Base-by-base conservation (phyloP, 2,888 invertebrate genomes). In the Digitonthophagus gazella region DNA sequence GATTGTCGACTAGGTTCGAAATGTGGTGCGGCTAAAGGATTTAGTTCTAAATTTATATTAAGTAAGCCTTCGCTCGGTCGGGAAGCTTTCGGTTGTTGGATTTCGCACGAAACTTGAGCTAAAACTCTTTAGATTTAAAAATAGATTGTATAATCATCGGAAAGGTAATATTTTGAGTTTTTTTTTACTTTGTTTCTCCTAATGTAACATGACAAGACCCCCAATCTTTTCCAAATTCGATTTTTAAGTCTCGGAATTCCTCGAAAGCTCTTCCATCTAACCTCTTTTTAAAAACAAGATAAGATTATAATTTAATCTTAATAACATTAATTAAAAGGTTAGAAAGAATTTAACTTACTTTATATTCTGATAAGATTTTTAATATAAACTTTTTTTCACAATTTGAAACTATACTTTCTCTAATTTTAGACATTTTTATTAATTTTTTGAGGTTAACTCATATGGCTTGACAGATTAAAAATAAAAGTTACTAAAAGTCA, bases 21-120 rank as follows among this genome's bases (percentile, higher is more conserved):
- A 77, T 93, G 90, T 1, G 93, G 91, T 1, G 93, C 91, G 0
- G 94, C 95, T 89, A 96, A 90, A 1, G 94, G 91, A 74, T 91
- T 91, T 58, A 97, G 84, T 80, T 97, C 96, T 0, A 96, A 90
- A 84, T 96, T 95, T 44, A 97, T 88, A 77, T 88, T 89, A 14
- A 98, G 80, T 72, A 92, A 88, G 0, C 97, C 97, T 82, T 98
- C 97, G 79, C 93, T 94, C 0, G 96, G 95, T 57, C 96, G 85
- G 0, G 93, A 90, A 44, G 91, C 87, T 82, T 93, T 93, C 0
- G 97, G 97, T 73, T 89, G 88, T 65, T 91, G 90, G 28, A 98
- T 88, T 83, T 96, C 95, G 83, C 95, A 94, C 3, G 93, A 92
- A 2, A 95, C 93, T 84, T 96, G 94, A 0, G 94, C 92, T 74